phyloP scores from a whole-genome alignment of 2,888 invertebrate species.

The Lamellibrachia satsuma region DNA sequence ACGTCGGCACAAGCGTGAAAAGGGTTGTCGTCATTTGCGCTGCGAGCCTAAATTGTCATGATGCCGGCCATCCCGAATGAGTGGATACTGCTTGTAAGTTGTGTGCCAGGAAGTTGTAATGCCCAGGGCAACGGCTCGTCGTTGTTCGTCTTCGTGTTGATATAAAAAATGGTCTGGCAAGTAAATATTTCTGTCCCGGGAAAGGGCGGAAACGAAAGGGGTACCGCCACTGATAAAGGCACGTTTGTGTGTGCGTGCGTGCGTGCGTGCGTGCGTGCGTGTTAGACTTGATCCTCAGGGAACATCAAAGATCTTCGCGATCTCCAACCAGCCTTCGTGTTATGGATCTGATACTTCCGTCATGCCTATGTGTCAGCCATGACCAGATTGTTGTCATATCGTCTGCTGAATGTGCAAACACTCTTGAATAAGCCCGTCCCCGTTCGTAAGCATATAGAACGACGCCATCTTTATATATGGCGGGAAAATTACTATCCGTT shows the following conservation, averaged over 20 bases:
- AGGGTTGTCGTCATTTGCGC: not conserved
- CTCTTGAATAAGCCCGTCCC: conserved; percentile 1
- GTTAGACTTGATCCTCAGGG: not conserved
- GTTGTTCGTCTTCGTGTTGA: not conserved
- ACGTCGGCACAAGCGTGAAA: not conserved
- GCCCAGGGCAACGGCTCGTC: not conserved
- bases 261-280: not conserved
- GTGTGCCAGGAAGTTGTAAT: not conserved
- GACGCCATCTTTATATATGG: not conserved
- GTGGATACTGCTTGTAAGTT: not conserved
- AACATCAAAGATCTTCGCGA: not conserved
- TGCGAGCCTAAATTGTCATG: not conserved
- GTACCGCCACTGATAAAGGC: not conserved
- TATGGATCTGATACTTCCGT: not conserved
- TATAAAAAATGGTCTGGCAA: not conserved
- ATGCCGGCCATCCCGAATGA: not conserved
- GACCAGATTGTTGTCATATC: not conserved
- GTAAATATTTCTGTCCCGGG: not conserved
- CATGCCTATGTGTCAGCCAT: not conserved
- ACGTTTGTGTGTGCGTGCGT: not conserved
- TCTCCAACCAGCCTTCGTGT: not conserved
- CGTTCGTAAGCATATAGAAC: not conserved
- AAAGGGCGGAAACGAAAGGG: not conserved
- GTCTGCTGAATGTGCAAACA: not conserved
- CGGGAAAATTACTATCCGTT: not conserved